Conservation (phyloP, 2,797 vertebrate species). For the Sebastes steindachneri region DNA sequence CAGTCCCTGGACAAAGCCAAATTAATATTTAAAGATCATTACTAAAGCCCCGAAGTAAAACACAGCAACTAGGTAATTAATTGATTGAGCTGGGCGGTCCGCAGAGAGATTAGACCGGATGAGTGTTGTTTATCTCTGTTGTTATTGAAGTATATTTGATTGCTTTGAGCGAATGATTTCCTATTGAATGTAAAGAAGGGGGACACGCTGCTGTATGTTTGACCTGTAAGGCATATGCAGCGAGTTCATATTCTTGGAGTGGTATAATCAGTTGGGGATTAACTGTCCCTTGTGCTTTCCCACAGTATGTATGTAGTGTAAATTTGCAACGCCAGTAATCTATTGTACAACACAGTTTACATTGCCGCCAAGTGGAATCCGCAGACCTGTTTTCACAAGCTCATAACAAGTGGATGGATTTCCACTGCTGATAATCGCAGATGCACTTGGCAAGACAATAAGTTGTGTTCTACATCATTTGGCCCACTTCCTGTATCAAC, state of each 20-base stretch:
- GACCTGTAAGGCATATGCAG: slow-evolving; percentile 75
- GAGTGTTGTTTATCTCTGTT: slow-evolving; percentile 80
- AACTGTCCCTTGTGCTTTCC: slow-evolving; percentile 55
- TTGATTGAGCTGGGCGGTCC: slow-evolving; percentile 86
- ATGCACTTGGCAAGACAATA: slow-evolving; percentile 78
- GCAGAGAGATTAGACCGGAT: slow-evolving; percentile 82
- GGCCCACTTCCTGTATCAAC: slow-evolving; percentile 75
- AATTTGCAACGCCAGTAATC: slow-evolving; percentile 46
- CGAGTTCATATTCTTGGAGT: slow-evolving; percentile 55
- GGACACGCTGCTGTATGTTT: slow-evolving; percentile 54
- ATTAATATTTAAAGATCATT: slow-evolving; percentile 95
- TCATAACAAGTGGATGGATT: slow-evolving; percentile 74
- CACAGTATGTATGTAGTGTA: slow-evolving; percentile 40
- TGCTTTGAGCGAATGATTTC: slow-evolving; percentile 75
- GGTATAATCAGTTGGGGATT: slow-evolving; percentile 64
- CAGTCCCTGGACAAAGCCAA: slow-evolving; percentile 88
- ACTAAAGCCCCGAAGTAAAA: slow-evolving; percentile 88
- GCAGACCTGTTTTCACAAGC: slow-evolving; percentile 61
- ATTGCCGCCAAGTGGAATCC: slow-evolving; percentile 44
- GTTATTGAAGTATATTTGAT: slow-evolving; percentile 77
- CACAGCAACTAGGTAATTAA: slow-evolving; percentile 87
- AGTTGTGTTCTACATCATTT: slow-evolving; percentile 71
- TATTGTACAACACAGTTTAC: slow-evolving; percentile 53
- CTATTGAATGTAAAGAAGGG: slow-evolving; percentile 77
- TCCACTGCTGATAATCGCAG: slow-evolving; percentile 61